These are phyloP conservation scores for Contarinia nasturtii DNA, from an alignment of 1,140 invertebrate species.

Conservation along the genomic window DNA sequence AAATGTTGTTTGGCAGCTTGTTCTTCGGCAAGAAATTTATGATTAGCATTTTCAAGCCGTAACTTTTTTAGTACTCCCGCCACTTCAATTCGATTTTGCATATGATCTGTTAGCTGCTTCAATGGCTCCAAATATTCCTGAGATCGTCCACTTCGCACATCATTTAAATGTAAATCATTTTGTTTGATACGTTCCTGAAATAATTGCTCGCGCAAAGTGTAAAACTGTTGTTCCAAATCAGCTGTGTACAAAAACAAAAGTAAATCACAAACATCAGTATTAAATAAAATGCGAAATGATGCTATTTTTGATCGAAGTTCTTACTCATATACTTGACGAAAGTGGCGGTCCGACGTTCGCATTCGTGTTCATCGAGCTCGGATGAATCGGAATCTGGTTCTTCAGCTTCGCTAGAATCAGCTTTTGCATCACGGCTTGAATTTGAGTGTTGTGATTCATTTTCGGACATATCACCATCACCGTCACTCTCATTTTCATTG, in stretches of 20 bases:
- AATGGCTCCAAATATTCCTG: conserved; percentile 75
- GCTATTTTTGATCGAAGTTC: conserved; percentile 1
- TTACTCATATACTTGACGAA: conserved; percentile 61
- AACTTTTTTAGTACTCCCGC: conserved; percentile 66
- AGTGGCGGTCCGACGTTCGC: conserved; percentile 60
- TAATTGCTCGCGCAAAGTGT: conserved; percentile 67
- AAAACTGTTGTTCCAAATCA: conserved; percentile 78
- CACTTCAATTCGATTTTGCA: conserved; percentile 70
- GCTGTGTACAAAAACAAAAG: conserved; percentile 17
- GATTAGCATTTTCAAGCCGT: conserved; percentile 62
- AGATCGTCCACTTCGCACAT: conserved; percentile 66
- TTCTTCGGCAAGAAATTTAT: conserved; percentile 75
- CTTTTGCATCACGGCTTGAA: conserved; percentile 35
- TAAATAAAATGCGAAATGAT: too few relatives aligned
- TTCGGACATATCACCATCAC: conserved; percentile 32
- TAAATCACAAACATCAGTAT: neutral
- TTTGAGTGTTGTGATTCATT: conserved; percentile 39
- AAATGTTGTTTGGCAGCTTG: conserved; percentile 75
- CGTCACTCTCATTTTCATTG: conserved; percentile 33
- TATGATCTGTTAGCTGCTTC: conserved; percentile 67
- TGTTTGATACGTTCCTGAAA: conserved; percentile 63
- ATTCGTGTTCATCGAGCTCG: conserved; percentile 87
- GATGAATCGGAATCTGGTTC: conserved; percentile 59
- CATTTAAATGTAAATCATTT: conserved; percentile 66
- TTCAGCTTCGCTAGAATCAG: conserved; percentile 47